These are phyloP conservation scores for Mustela lutreola DNA, from an alignment of 2,113 vertebrate genomes.

Conservation along the genomic window DNA sequence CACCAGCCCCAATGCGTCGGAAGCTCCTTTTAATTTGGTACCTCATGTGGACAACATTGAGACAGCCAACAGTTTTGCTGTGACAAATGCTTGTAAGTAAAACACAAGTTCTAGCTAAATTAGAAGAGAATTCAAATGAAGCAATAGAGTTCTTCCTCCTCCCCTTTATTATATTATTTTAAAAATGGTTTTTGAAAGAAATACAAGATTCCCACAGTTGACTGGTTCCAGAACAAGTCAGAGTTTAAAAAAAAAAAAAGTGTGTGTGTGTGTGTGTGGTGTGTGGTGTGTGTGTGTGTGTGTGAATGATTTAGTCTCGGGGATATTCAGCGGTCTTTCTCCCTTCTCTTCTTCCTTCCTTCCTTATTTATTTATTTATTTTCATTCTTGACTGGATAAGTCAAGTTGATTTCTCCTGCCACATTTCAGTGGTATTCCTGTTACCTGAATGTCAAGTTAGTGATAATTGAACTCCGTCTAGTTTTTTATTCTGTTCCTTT, in stretches of 20 bases:
- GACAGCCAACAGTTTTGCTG: constrained; percentile 99
- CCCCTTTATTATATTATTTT: neutral
- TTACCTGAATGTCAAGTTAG: constrained; percentile 78
- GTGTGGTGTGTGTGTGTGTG: too few species aligned
- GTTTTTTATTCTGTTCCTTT: constrained; percentile 68
- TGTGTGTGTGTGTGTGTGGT: too few species aligned
- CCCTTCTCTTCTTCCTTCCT: neutral
- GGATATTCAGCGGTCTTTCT: constrained; percentile 68
- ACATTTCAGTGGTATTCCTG: constrained; percentile 79
- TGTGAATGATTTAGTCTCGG: constrained; percentile 63
- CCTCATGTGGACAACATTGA: constrained; percentile 99
- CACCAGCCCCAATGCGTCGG: constrained; percentile 98
- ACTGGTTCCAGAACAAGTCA: constrained; percentile 32
- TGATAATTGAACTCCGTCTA: constrained; percentile 80
- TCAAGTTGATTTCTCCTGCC: constrained; percentile 74
- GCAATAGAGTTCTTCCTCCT: neutral
- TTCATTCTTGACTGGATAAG: neutral
- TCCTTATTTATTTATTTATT: neutral
- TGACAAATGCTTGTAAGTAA: constrained; percentile 99
- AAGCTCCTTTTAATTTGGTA: constrained; percentile 99
- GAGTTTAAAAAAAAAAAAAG: neutral
- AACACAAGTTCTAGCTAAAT: constrained; percentile 77
- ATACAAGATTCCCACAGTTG: neutral
- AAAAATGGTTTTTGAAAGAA: constrained; percentile 13
- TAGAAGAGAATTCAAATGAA: constrained; percentile 63